Evolutionary conservation across 1,140 invertebrate species (phyloP), one percentile per base, ranked within the genome.

Genomic region (Neocloeon triangulifer): DNA sequence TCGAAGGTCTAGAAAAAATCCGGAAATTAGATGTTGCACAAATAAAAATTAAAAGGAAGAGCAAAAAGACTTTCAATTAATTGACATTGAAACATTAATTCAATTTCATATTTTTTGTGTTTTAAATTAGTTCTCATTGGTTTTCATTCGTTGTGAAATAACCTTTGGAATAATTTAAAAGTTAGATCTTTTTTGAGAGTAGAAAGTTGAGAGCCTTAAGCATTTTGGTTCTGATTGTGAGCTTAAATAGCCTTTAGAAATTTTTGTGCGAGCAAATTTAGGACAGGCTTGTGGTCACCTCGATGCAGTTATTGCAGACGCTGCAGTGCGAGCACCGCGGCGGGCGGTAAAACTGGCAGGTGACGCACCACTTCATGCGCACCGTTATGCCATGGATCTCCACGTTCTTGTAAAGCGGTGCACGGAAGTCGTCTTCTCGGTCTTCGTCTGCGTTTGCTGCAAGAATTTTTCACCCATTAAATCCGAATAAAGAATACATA

Each of bases 301-400:
- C 89, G 52, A 97, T 94, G 58, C 92, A 97, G 48, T 85, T 85
- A 64, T 98, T 91, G 62, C 94, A 99, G 31, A 96, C 89, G 46
- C 86, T 95, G 57, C 95, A 99, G 61, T 99, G 92, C 30, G 88
- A 96, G 59, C 91, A 96, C 50, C 94, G 66, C 34, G 94, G 94
- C 48, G 92, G 91, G 44, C 92, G 67, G 58, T 98, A 99, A 63
- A 98, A 98, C 60, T 97, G 91, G 62, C 95, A 99, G 2, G 94
- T 99, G 34, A 88, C 76, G 58, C 95, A 99, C 94, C 94, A 99
- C 60, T 99, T 99, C 89, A 99, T 96, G 37, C 91, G 72, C 23
- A 98, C 88, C 12, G 85, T 92, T 35, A 96, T 92, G 32, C 89
- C 88, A 62, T 94, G 91, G 35, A 98, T 94, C 57, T 97, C 88